A percentile compares a stretch with the other conserved stretches of the same genome.
phyloP scores from a whole-genome alignment of 1,140 invertebrate species.

The Papilio polytes region DNA sequence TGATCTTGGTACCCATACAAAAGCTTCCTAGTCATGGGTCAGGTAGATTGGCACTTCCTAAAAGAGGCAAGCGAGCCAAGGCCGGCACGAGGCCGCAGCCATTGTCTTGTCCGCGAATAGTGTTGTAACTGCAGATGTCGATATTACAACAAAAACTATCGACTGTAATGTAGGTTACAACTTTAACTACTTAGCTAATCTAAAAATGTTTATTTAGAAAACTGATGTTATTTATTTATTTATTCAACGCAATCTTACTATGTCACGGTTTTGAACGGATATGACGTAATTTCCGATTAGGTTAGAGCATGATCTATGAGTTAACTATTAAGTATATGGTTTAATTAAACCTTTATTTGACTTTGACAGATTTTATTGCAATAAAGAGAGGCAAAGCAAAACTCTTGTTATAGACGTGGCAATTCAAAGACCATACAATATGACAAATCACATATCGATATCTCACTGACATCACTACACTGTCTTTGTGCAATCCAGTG shows the following conservation, averaged over 20 bases:
- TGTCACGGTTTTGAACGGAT: not conserved
- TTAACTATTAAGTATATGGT: too few species aligned
- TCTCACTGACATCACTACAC: not conserved
- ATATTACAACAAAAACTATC: conserved; percentile 19
- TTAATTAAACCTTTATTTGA: too few species aligned
- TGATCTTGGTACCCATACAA: not conserved
- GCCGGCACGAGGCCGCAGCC: conserved; percentile 18
- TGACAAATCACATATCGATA: not conserved
- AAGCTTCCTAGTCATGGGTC: not conserved
- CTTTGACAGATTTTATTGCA: too few species aligned
- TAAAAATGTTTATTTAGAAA: not conserved
- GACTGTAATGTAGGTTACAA: not conserved
- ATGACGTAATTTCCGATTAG: not conserved
- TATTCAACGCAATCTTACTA: not conserved
- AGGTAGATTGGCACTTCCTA: conserved; percentile 21
- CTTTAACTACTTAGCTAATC: not conserved
- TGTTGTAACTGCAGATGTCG: conserved; percentile 11
- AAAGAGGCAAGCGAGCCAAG: conserved; percentile 26
- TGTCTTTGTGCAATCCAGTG: not conserved
- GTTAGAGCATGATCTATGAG: not conserved
- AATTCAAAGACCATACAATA: not conserved
- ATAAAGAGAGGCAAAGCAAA: not conserved
- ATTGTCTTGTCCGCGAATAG: conserved; percentile 21
- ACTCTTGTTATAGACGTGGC: not conserved
- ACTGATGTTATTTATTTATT: not conserved